A percentile compares a stretch with the other conserved stretches of the same genome.
Conservation (phyloP, 2,113 vertebrate genomes). For the Eidolon helvum region DNA sequence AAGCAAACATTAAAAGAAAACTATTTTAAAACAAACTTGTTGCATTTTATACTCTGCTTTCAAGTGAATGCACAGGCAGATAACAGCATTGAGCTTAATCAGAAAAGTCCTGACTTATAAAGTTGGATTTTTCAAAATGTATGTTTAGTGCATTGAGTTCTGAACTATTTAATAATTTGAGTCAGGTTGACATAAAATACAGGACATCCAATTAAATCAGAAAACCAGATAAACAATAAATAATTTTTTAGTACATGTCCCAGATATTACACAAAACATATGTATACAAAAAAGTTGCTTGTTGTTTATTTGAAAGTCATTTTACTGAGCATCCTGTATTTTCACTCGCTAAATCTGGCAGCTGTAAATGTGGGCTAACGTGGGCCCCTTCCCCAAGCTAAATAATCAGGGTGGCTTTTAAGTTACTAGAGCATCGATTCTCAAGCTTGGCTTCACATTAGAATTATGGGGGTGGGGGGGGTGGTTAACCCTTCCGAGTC, state of each 20-base stretch:
- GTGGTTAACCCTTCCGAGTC: neutral
- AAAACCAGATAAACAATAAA: neutral
- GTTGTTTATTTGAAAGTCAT: neutral
- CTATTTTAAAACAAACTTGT: neutral
- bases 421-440: neutral
- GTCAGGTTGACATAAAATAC: neutral
- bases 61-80: neutral
- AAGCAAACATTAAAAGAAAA: conserved; percentile 15
- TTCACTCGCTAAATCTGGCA: neutral
- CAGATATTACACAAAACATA: neutral
- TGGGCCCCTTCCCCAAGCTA: neutral
- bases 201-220: neutral
- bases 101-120: neutral
- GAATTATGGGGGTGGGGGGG: no score
- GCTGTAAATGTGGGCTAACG: neutral
- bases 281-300: neutral
- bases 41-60: neutral
- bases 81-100: neutral
- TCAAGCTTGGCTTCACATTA: neutral
- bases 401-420: neutral
- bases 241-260: neutral
- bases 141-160: neutral
- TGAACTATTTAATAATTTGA: neutral
- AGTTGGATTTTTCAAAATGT: neutral
- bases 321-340: neutral